These are phyloP conservation scores for Liodrosophila aerea DNA, from an alignment of 2,888 invertebrate genomes.

Conservation along the genomic window DNA sequence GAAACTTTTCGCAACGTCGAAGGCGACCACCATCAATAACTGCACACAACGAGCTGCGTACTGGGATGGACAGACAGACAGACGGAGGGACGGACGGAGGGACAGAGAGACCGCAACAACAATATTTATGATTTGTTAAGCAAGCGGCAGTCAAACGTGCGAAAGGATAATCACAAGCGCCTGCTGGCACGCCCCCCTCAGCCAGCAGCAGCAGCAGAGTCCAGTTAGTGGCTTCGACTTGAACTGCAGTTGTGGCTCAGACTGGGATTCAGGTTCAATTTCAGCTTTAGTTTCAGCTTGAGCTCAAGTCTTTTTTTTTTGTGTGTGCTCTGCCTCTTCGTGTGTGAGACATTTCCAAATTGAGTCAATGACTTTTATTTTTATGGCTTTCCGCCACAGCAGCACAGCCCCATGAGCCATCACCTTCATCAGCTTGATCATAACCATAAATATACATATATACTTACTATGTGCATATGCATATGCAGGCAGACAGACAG, in stretches of 20 bases:
- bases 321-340: constrained; percentile 13
- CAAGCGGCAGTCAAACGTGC: constrained; percentile 78
- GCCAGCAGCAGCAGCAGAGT: constrained; percentile 12
- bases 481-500: background rate
- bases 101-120: constrained; percentile 35
- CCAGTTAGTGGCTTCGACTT: constrained; percentile 2
- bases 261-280: background rate
- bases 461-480: background rate
- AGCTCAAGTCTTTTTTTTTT: background rate
- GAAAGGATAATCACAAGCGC: constrained; percentile 80
- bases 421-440: constrained; percentile 1
- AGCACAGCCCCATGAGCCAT: constrained; percentile 12
- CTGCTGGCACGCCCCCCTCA: constrained; percentile 67
- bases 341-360: constrained; percentile 72
- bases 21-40: constrained; percentile 74
- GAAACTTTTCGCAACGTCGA: constrained; percentile 61
- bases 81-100: constrained; percentile 7
- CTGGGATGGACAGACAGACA: constrained; percentile 16
- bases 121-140: constrained; percentile 77
- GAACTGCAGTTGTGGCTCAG: no score
- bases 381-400: constrained; percentile 44
- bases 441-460: no score
- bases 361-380: constrained; percentile 78
- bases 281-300: background rate
- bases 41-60: constrained; percentile 51